phyloP scores from a whole-genome alignment of 2,888 invertebrate genomes.

The Apamea monoglypha region DNA sequence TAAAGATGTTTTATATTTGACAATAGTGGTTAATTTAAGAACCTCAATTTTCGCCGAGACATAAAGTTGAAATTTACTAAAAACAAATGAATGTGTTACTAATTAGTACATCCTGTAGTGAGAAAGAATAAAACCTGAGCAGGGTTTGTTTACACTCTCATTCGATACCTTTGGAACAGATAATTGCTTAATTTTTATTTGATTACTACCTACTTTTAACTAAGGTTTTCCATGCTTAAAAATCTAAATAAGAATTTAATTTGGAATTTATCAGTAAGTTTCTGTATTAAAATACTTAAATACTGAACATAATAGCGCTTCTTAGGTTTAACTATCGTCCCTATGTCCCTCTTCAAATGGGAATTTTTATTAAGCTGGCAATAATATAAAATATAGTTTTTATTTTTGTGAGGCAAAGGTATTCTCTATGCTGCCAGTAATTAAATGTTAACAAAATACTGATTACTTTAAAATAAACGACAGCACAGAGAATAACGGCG shows the following conservation, averaged over 20 bases:
- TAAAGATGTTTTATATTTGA: background rate
- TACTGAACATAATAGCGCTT: background rate
- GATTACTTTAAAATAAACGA: background rate
- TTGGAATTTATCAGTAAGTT: background rate
- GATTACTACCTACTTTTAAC: background rate
- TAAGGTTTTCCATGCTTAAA: background rate
- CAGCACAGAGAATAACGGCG: background rate
- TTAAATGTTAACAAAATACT: background rate
- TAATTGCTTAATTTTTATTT: background rate
- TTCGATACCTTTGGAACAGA: background rate
- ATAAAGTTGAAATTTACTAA: background rate
- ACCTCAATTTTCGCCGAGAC: no score
- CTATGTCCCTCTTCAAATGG: background rate
- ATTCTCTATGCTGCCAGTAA: background rate
- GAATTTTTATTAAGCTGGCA: slow-evolving; percentile 23
- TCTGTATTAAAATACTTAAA: background rate
- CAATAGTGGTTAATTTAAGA: background rate
- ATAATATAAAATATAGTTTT: background rate
- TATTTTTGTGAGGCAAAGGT: slow-evolving; percentile 12
- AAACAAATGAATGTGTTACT: background rate
- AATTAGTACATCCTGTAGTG: background rate
- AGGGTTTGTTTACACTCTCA: background rate
- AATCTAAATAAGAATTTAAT: background rate
- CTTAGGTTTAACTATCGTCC: background rate
- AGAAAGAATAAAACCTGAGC: background rate